Conservation (phyloP, 2,888 invertebrate species). For the Eubasilissa splendida region DNA sequence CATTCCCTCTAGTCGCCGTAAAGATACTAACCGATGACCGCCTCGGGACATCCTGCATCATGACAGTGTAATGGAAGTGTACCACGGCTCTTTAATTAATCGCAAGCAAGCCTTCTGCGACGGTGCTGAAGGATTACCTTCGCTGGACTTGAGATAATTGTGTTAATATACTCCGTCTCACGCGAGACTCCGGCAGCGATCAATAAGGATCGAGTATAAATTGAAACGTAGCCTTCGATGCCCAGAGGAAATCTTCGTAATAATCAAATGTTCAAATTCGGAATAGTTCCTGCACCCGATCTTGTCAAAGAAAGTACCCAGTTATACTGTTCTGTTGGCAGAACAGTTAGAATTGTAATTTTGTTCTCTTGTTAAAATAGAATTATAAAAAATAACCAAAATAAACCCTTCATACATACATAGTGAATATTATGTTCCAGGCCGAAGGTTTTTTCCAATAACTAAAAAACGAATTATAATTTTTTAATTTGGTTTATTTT, state of each 20-base stretch:
- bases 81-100: conserved; percentile 40
- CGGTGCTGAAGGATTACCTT: conserved; percentile 28
- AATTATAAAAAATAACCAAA: too few relatives aligned
- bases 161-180: conserved; percentile 33
- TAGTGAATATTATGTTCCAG: too few relatives aligned
- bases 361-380: too few relatives aligned
- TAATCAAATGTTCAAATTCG: conserved; percentile 39
- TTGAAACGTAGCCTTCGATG: conserved; percentile 14
- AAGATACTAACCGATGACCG: conserved; percentile 10
- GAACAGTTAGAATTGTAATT: too few relatives aligned
- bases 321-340: too few relatives aligned
- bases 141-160: conserved; percentile 42
- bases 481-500: too few relatives aligned
- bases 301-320: too few relatives aligned
- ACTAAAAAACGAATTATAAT: too few relatives aligned
- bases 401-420: too few relatives aligned
- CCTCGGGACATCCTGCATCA: conserved; percentile 12
- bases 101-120: conserved; percentile 14
- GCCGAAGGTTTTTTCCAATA: too few relatives aligned
- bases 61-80: conserved; percentile 23
- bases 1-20: too few relatives aligned
- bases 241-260: conserved; percentile 40
- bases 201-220: conserved; percentile 39
- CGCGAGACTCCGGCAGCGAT: neutral
- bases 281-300: neutral